These are phyloP conservation scores for Ursus arctos DNA, from an alignment of 2,113 vertebrate genomes.

Conservation along the genomic window DNA sequence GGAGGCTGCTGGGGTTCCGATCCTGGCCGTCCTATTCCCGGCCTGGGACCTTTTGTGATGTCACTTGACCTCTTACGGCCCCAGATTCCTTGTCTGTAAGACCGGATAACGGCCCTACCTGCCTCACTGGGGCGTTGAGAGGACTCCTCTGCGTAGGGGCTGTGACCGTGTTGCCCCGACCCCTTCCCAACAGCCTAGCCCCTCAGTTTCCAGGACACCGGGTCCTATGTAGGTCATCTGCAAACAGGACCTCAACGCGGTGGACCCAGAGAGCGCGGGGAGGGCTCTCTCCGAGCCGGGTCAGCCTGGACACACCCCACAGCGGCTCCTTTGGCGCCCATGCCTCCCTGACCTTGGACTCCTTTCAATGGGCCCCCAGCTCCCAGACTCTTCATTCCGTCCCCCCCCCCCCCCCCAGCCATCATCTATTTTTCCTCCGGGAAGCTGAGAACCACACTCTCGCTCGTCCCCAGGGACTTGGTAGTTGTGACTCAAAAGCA, in stretches of 20 bases:
- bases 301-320: background rate
- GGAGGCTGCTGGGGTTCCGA: background rate
- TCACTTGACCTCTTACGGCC: background rate
- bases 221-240: background rate
- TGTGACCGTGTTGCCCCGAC: background rate
- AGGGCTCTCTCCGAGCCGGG: background rate
- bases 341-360: too few relatives aligned
- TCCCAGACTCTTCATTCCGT: background rate
- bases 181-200: background rate
- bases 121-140: background rate
- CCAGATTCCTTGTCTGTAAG: background rate
- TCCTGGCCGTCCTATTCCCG: background rate
- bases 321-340: rapidly evolving
- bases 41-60: background rate
- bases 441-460: background rate
- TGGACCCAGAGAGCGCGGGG: background rate
- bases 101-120: background rate
- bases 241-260: background rate
- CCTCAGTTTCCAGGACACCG: background rate
- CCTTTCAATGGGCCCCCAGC: background rate
- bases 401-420: background rate
- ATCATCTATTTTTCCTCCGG: background rate
- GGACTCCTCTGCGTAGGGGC: background rate
- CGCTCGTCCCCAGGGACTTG: background rate
- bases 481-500: background rate